Evolutionary conservation across 1,140 invertebrate genomes (phyloP), one percentile per base, ranked within the genome.

Genomic region (Phymorhynchus buccinoides): DNA sequence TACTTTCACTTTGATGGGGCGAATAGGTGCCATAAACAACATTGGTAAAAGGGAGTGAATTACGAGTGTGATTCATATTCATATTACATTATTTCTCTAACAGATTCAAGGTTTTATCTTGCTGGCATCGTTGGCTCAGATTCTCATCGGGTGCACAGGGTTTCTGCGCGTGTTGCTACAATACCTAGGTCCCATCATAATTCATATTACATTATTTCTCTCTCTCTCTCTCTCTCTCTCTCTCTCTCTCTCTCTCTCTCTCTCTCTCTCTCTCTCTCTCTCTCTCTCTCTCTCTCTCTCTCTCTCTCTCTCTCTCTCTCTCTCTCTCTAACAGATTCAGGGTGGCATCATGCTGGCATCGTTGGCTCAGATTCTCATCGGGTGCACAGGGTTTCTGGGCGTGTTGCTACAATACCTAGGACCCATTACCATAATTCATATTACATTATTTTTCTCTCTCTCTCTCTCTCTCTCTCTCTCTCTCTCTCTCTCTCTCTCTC

Each of bases 271-370:
- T 22, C 56, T 62, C 18, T 22, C 56, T 62, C 56, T 62, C 56
- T 62, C 18, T 48, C 44, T 48, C 44, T 48, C 3, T 62, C 56
- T 62, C 56, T 62, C 56, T 62, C 56, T 62, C 56, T 27, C 18
- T 62, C 56, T 62, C 56, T 22, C 56, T 22, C 56, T 62, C 6
- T 62, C 56, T 62, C 56, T 62, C 56, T 14, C 6, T 27, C 6
- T 62, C 56, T 62, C 56, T 62, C 56, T 62, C 7, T n/a, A n/a
- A 52, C 86, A 94, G 93, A 91, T 97, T 30, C 97, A 96, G 0
- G 97, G 97, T 0, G 96, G 97, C 3, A 97, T 98, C 56, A 96
- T 96, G n/a, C 95, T 97, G 0, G 96, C 97, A 0, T 96, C 97
- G 0, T 80, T 97, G 37, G 95, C 97, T 62, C 96, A 98, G 94